These are phyloP conservation scores for Aphodius sticticus DNA, from an alignment of 2,888 invertebrate genomes.

Conservation along the genomic window DNA sequence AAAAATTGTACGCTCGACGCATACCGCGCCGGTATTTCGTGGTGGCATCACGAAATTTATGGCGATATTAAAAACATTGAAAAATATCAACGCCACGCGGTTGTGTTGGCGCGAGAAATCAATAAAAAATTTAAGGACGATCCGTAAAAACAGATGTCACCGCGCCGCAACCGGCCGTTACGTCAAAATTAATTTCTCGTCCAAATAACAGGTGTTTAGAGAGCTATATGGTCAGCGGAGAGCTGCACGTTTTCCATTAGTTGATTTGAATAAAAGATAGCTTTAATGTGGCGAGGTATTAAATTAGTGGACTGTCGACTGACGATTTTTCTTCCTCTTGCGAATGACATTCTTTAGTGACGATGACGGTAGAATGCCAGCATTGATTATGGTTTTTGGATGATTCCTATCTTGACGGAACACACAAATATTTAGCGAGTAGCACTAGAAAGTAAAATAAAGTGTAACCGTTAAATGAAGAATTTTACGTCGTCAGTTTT, in stretches of 20 bases:
- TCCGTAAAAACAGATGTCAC: background rate
- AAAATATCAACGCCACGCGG: background rate
- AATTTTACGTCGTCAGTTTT: too few relatives aligned
- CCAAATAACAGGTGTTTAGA: background rate
- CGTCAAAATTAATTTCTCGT: background rate
- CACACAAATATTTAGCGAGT: too few relatives aligned
- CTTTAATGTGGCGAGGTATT: background rate
- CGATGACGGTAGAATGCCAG: too few relatives aligned
- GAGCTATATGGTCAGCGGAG: background rate
- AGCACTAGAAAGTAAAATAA: too few relatives aligned
- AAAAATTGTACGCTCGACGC: background rate
- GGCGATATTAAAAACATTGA: slow-evolving; percentile 4
- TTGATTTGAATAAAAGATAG: background rate
- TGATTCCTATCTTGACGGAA: too few relatives aligned
- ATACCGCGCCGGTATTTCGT: background rate
- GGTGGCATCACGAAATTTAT: background rate
- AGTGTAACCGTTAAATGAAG: too few relatives aligned
- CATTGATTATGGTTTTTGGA: too few relatives aligned
- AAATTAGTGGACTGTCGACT: background rate
- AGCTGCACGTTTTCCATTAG: background rate
- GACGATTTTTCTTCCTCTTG: background rate
- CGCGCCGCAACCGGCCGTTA: background rate
- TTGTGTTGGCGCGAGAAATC: background rate
- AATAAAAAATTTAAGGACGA: background rate
- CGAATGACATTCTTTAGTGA: background rate